Evolutionary conservation across 2,888 invertebrate genomes (phyloP).

Genomic region (Mesodorylaimus sp.): DNA sequence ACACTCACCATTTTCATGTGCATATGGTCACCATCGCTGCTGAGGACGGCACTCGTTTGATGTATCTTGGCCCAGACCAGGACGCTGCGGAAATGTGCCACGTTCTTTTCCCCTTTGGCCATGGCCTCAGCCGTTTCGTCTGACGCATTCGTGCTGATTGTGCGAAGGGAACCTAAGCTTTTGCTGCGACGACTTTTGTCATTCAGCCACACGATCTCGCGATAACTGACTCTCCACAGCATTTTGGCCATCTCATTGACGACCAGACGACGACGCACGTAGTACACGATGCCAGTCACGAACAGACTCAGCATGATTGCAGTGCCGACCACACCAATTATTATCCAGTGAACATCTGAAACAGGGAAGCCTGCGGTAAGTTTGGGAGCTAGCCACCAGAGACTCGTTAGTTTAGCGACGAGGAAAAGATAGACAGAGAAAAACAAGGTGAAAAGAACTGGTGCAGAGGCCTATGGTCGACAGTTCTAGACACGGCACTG

Average conservation of each 20-base stretch:
- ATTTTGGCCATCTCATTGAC: conserved; percentile 9
- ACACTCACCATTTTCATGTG: conserved; percentile 5
- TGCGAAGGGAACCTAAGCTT: conserved; percentile 5
- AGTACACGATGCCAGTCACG: not conserved
- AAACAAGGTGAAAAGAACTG: too few species aligned
- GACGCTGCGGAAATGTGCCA: conserved; percentile 4
- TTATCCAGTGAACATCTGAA: too few species aligned
- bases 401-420: too few species aligned
- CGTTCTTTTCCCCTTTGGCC: conserved; percentile 10
- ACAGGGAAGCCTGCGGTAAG: too few species aligned
- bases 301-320: not conserved
- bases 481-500: too few species aligned
- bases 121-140: conserved; percentile 11
- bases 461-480: too few species aligned
- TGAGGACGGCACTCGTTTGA: conserved; percentile 6
- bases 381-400: too few species aligned
- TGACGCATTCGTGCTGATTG: conserved; percentile 5
- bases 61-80: conserved; percentile 7
- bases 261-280: not conserved
- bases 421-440: too few species aligned
- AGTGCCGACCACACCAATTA: not conserved
- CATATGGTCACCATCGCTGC: conserved; percentile 3
- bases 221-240: conserved; percentile 9
- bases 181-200: conserved; percentile 7
- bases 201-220: conserved; percentile 5